Conservation (phyloP, 1,140 invertebrate species). For the Pseudomyrmex sp. region DNA sequence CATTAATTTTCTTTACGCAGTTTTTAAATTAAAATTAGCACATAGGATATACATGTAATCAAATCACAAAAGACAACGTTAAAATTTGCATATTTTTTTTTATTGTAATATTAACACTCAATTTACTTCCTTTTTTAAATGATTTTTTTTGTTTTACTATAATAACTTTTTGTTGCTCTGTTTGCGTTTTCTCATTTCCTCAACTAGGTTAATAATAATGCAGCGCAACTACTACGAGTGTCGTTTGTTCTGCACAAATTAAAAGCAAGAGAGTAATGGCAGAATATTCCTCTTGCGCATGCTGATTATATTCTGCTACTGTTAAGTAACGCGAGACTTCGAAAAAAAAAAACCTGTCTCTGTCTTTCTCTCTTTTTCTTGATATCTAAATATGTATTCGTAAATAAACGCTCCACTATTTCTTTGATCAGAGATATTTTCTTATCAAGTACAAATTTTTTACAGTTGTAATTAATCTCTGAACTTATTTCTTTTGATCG, state of each 20-base stretch:
- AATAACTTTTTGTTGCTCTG: too few relatives aligned
- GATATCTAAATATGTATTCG: not conserved
- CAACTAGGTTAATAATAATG: conserved; percentile 4
- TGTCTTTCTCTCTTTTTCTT: not conserved
- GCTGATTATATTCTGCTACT: not conserved
- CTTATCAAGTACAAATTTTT: too few relatives aligned
- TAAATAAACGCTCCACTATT: too few relatives aligned
- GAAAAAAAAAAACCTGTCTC: not conserved
- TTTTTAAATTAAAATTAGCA: not conserved
- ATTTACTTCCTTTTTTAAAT: too few relatives aligned
- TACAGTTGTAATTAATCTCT: too few relatives aligned
- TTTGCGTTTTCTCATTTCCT: too few relatives aligned
- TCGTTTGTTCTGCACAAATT: not conserved
- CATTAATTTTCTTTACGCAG: not conserved
- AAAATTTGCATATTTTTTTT: too few relatives aligned
- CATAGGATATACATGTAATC: not conserved
- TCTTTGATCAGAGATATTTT: too few relatives aligned
- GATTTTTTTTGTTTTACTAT: too few relatives aligned
- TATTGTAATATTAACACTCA: too few relatives aligned
- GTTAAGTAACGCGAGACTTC: not conserved
- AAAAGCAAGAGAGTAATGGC: not conserved
- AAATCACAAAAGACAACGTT: too few relatives aligned
- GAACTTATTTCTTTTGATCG: too few relatives aligned
- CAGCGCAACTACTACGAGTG: not conserved
- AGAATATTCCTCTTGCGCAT: not conserved